These are phyloP conservation scores for Encarsia formosa DNA, from an alignment of 2,888 invertebrate genomes.

Conservation along the genomic window DNA sequence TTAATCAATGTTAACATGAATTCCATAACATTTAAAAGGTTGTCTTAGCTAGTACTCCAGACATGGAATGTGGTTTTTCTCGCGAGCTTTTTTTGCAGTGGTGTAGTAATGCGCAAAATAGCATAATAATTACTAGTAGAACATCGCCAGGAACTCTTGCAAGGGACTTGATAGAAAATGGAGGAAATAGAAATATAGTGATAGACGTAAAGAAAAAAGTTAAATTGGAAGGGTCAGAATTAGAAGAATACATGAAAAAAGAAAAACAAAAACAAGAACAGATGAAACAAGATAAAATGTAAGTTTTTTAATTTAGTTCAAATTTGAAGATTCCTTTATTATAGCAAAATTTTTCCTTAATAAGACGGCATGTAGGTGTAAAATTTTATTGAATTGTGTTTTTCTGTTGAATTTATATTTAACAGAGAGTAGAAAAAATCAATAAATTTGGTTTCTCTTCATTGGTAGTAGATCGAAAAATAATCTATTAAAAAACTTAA, in stretches of 20 bases:
- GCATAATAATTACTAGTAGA: constrained; percentile 88
- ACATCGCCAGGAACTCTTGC: constrained; percentile 78
- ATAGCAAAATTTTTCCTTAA: too few relatives aligned
- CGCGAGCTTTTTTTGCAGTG: constrained; percentile 92
- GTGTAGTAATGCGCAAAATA: constrained; percentile 88
- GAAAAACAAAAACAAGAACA: constrained; percentile 58
- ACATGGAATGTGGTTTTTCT: constrained; percentile 93
- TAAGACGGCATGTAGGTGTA: too few relatives aligned
- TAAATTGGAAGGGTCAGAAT: constrained; percentile 71
- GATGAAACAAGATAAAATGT: constrained; percentile 51
- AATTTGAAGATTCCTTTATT: too few relatives aligned
- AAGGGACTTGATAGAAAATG: constrained; percentile 73
- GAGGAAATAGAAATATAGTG: constrained; percentile 68
- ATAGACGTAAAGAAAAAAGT: constrained; percentile 67
- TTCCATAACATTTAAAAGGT: constrained; percentile 55
- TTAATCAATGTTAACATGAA: not conserved
- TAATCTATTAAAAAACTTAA: too few relatives aligned
- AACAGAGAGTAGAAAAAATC: too few relatives aligned
- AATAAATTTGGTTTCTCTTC: too few relatives aligned
- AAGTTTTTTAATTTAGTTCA: constrained; percentile 36
- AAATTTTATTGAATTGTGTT: too few relatives aligned
- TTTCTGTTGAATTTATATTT: too few relatives aligned
- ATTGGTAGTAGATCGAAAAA: too few relatives aligned
- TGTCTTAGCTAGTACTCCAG: constrained; percentile 90
- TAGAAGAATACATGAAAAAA: constrained; percentile 70